Evolutionary conservation across 2,888 invertebrate genomes (phyloP), one percentile per base, ranked within the genome.

Genomic region (Trisateles emortualis): DNA sequence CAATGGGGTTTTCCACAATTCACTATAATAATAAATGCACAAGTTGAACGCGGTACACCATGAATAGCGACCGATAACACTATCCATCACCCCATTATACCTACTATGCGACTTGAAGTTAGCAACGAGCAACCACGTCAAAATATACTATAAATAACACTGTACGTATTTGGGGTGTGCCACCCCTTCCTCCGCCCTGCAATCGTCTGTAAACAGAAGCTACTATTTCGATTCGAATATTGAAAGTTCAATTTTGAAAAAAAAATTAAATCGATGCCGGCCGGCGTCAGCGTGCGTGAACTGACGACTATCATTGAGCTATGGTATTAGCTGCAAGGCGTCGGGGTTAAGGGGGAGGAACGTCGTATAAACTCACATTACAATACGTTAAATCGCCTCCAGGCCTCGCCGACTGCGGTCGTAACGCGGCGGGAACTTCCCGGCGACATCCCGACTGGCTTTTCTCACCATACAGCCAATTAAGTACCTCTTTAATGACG

Each of bases 61-160:
- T 84, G 86, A 87, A 87, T 83, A 86, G 80, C 90, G 81, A 86
- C 89, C 91, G 90, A 91, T 91, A 92, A 90, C 90, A 92, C 88
- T 88, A 91, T 90, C 89, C 90, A 91, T 92, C 92, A 90, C 87
- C 87, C 89, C 85, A 90, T 90, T 89, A 91, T 87, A 81, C n/a
- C n/a, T n/a, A n/a, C 86, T 78, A 72, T 63, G 79, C 87, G 83
- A 82, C 83, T 75, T 86, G 92, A 92, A 92, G 92, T 89, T 91
- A 83, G 91, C 88, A 79, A 74, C 90, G 84, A 83, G 76, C 79
- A 79, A 72, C 74, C 83, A 92, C 88, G 92, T 92, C 92, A 92
- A 91, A 92, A 91, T 92, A 91, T 84, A 88, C 86, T 88, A 88
- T 90, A 92, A 92, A 92, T 92, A 90, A 88, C 86, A 79, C 79